Percentiles rank a stretch among this genome's conserved stretches.
phyloP scores from a whole-genome alignment of 2,888 invertebrate genomes.

The Drosophila meridionalis region DNA sequence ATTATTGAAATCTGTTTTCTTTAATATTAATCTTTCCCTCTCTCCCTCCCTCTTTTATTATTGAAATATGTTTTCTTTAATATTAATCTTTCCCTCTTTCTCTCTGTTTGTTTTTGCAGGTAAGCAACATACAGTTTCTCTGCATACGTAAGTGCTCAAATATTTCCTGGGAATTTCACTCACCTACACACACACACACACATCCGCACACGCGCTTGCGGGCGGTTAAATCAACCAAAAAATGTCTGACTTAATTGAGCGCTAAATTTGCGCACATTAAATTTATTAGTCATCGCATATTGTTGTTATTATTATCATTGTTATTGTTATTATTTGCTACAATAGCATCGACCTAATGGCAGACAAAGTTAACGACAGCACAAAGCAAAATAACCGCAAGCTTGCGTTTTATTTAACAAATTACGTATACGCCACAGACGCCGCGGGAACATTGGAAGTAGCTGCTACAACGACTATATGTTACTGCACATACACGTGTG shows the following conservation, averaged over 20 bases:
- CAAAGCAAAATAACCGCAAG: conserved; percentile 70
- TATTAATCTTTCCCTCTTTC: neutral
- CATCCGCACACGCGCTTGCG: neutral
- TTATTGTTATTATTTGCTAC: conserved; percentile 46
- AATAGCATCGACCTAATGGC: conserved; percentile 43
- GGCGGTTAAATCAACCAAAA: conserved; percentile 51
- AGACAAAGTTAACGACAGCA: conserved; percentile 64
- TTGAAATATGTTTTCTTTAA: neutral
- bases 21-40: neutral
- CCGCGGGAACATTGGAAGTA: conserved; percentile 42
- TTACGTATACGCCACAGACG: conserved; percentile 64
- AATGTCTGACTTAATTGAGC: conserved; percentile 62
- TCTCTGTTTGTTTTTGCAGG: conserved; percentile 36
- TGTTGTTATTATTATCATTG: conserved; percentile 55
- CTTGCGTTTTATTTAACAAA: conserved; percentile 75
- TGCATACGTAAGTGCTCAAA: conserved; percentile 13
- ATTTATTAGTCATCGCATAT: conserved; percentile 67
- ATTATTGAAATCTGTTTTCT: too few relatives aligned
- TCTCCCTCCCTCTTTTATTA: neutral
- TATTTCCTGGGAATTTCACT: conserved; percentile 28
- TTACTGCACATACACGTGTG: too few relatives aligned
- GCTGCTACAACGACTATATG: conserved; percentile 13
- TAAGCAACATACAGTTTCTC: conserved; percentile 24
- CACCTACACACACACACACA: neutral
- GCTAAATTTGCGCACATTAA: conserved; percentile 68